phyloP scores from a whole-genome alignment of 1,140 invertebrate genomes.

The Helicoverpa armigera region DNA sequence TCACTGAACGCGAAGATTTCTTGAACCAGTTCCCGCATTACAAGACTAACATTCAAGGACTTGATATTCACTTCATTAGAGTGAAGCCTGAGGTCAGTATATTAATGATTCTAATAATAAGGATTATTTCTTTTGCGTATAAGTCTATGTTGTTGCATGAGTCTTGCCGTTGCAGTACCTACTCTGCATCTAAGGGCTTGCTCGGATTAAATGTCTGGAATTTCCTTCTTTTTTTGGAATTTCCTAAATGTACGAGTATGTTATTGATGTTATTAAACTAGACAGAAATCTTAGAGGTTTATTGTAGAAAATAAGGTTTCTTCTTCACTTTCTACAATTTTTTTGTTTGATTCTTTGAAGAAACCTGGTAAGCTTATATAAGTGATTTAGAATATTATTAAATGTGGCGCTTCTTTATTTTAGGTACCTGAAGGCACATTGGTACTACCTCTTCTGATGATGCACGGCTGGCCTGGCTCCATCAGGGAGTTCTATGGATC shows the following conservation, averaged over 20 bases:
- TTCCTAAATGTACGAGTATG: not conserved
- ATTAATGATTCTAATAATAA: too few species aligned
- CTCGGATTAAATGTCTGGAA: too few species aligned
- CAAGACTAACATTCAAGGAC: conserved; percentile 18
- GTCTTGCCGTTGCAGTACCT: not conserved
- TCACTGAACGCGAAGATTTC: conserved; percentile 1
- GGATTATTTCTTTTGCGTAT: too few species aligned
- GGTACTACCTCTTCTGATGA: conserved; percentile 88
- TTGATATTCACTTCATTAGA: not conserved
- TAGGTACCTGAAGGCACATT: not conserved
- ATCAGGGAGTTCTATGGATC: conserved; percentile 94
- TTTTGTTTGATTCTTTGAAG: too few species aligned
- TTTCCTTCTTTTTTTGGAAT: too few species aligned
- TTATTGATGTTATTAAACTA: too few species aligned
- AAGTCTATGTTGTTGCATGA: not conserved
- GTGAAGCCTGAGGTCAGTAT: conserved; percentile 1
- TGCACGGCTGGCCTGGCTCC: conserved; percentile 97
- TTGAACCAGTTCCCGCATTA: conserved; percentile 1
- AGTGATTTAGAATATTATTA: not conserved
- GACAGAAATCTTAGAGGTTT: too few species aligned
- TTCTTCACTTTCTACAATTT: too few species aligned
- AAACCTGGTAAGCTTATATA: too few species aligned
- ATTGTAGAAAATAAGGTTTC: too few species aligned
- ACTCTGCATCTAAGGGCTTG: too few species aligned
- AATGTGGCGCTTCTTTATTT: not conserved